A percentile compares a stretch with the other conserved stretches of the same genome.
These are phyloP conservation scores for Bathynomus jamesi DNA, from an alignment of 1,140 invertebrate species.

Conservation along the genomic window DNA sequence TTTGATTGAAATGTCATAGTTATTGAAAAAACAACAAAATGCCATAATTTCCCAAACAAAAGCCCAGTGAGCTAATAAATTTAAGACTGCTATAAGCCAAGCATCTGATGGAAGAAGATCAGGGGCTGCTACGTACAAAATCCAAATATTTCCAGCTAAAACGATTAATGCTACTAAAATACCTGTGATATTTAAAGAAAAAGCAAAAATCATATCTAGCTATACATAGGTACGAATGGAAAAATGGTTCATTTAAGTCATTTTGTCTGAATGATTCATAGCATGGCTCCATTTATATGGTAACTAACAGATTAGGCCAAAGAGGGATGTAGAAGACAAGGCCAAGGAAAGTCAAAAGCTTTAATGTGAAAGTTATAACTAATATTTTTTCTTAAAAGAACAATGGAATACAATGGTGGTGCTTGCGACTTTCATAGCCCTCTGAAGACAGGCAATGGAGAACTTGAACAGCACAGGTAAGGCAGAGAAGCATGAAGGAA, in stretches of 20 bases:
- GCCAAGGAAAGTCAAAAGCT: too few species aligned
- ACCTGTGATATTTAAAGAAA: background rate
- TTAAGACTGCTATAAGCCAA: background rate
- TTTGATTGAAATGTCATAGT: background rate
- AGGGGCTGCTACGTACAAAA: background rate
- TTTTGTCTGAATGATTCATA: too few species aligned
- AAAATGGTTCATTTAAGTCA: background rate
- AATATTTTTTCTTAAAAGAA: too few species aligned
- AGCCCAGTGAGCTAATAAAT: constrained; percentile 5
- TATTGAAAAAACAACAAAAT: constrained; percentile 3
- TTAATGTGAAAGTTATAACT: too few species aligned
- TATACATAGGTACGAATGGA: background rate
- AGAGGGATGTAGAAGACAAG: too few species aligned
- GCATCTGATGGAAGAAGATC: constrained; percentile 2
- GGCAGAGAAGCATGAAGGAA: background rate
- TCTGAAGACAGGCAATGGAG: background rate
- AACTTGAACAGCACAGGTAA: background rate
- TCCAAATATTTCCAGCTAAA: background rate
- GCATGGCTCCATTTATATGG: too few species aligned
- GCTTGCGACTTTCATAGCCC: background rate
- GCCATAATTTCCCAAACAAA: background rate
- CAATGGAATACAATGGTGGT: too few species aligned
- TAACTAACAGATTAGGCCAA: too few species aligned
- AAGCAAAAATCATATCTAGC: background rate
- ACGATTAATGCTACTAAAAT: background rate